Base-by-base conservation (phyloP, 2,797 vertebrate species). In the Dromococcyx pavoninus region DNA sequence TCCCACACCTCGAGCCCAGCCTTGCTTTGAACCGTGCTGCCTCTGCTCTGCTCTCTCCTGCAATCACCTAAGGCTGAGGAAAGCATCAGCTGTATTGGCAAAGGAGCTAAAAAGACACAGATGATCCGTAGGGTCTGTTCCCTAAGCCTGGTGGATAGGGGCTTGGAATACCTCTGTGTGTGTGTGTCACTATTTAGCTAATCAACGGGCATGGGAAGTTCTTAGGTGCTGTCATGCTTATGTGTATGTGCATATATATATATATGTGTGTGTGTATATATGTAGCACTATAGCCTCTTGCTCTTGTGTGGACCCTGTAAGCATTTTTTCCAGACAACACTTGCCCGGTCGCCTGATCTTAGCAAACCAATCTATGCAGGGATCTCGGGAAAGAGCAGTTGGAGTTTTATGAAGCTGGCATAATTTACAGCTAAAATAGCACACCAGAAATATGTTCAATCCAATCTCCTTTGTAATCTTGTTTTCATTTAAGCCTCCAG, bases 361-460 rank as follows among this genome's bases (percentile, higher is more conserved):
- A 76, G 89, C 64, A 79, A 93, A 61, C 84, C 88, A 89, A 89
- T 96, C 91, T 75, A 39, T 32, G 93, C 90, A 75, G 90, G 75
- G 90, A 94, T 89, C 92, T 89, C 7, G 0, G 86, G 67, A 67
- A 88, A 67, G 85, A 95, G 80, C 95, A 94, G 91, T 93, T 95
- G 89, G 91, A 89, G 46, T 89, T 95, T 97, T 95, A 95, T 96
- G 94, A 93, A 93, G 94, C 92, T 91, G 88, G 93, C 70, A 91
- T 95, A 94, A 97, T 97, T 96, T 91, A 93, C 89, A 93, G 82
- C 92, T 95, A 92, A 94, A 94, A 93, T 88, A 95, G 92, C 95
- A 71, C 85, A 60, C 60, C 66, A 95, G 89, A 94, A 95, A 84
- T 86, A 88, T 50, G 87, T 88, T 93, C 87, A 89, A 92, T 69